Evolutionary conservation across 2,888 invertebrate species (phyloP), one percentile per base, ranked within the genome.

Genomic region (Leucophenga montana): DNA sequence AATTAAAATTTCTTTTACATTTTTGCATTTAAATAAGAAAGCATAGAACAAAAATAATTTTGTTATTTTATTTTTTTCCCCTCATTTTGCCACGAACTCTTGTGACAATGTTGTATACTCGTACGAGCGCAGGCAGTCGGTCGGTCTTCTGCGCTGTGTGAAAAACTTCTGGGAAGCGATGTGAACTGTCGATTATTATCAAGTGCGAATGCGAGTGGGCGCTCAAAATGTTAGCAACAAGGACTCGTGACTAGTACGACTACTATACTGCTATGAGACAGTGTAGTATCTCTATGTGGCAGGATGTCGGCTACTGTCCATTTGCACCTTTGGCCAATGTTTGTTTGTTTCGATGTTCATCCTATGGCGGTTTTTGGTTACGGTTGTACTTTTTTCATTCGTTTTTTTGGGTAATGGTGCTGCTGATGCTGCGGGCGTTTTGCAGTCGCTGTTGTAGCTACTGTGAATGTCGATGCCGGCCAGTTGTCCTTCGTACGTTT

Each of bases 311-410:
- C 46, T 20, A 68, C 64, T 73, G 73, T 84, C 82, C 85, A 83
- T 85, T 84, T 84, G 84, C 83, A 85, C 84, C 85, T 85, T 85
- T 74, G 77, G 77, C 39, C 39, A 39, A 82, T 75, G 74, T 74
- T 72, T 73, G n/a, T 65, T 18, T 53, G 16, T 53, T 65, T 33
- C 27, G 27, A 20, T n/a, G 27, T 22, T 64, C 18, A 48, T 54
- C 53, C n/a, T 65, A 31, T 20, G 33, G 53, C 14, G 59, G 67
- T 68, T 50, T 61, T 68, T 33, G 57, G 57, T 67, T 57, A 48
- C 59, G 57, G 56, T 46, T 53, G 57, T 46, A 22, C 44, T 44
- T 66, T 53, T n/a, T 0, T 67, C 48, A 1, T 54, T 62, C 73
- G 73, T 68, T 74, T 72, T 79, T 77, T 80, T 80, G 81, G 39